Percentiles rank a stretch among this genome's conserved stretches.
Conservation (phyloP, 2,797 vertebrate genomes). For the Epinephelus coioides region DNA sequence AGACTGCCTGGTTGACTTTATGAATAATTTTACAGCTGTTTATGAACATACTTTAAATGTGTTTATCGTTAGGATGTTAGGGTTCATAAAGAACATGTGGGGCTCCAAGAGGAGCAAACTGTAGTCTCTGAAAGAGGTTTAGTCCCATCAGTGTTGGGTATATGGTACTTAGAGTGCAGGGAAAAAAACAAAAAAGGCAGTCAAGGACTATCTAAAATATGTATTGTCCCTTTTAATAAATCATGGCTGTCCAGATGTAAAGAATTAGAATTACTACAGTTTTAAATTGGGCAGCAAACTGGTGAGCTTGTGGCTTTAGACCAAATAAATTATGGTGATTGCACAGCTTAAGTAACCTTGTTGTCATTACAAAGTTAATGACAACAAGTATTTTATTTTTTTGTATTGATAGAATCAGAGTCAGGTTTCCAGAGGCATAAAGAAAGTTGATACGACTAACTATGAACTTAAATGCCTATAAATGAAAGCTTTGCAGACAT, state of each 20-base stretch:
- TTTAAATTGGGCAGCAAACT: not conserved
- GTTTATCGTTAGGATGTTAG: not conserved
- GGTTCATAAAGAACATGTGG: not conserved
- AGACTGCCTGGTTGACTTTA: not conserved
- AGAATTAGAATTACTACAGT: slow-evolving; percentile 4
- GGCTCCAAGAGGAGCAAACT: not conserved
- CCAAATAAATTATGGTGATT: not conserved
- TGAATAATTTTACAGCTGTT: not conserved
- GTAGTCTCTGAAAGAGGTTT: not conserved
- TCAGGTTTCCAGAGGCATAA: not conserved
- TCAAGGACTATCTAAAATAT: slow-evolving; percentile 37
- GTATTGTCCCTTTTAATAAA: slow-evolving; percentile 36
- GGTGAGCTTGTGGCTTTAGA: not conserved
- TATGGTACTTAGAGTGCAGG: not conserved
- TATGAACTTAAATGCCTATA: not conserved
- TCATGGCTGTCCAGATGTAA: slow-evolving; percentile 14
- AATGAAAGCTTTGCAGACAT: not conserved
- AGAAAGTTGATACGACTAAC: not conserved
- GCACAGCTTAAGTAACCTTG: not conserved
- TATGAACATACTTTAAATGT: not conserved
- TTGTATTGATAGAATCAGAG: not conserved
- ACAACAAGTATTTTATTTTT: not conserved
- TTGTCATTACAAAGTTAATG: not conserved
- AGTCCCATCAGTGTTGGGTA: not conserved
- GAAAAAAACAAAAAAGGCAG: not conserved